These are phyloP conservation scores for Apostichopus japonicus DNA, from an alignment of 35 echinoderm and acorn worm species.

Conservation along the genomic window DNA sequence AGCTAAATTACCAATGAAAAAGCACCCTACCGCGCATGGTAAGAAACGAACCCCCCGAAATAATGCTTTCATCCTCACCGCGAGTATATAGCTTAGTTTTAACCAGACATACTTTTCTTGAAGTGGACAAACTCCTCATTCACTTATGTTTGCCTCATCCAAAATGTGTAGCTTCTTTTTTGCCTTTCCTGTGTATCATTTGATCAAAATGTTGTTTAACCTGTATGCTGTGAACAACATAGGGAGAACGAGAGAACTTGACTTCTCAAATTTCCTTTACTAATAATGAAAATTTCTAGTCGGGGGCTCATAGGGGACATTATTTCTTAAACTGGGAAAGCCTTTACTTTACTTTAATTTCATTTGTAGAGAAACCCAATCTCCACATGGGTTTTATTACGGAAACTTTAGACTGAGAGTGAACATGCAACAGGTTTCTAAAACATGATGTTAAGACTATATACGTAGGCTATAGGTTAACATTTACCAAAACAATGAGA, in stretches of 20 bases:
- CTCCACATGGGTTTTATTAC: neutral
- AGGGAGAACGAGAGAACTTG: neutral
- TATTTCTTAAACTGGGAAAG: neutral
- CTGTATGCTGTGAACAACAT: neutral
- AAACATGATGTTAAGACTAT: too few relatives aligned
- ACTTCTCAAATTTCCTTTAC: constrained; percentile 7
- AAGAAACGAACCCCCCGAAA: neutral
- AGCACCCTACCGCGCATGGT: neutral
- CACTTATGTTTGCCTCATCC: too few relatives aligned
- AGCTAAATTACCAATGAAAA: neutral
- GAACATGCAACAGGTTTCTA: neutral
- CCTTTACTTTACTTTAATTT: neutral
- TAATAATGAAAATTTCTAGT: constrained; percentile 7
- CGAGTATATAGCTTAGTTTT: too few relatives aligned
- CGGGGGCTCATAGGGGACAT: neutral
- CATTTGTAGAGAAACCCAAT: neutral
- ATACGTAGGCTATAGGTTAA: too few relatives aligned
- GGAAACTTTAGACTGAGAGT: neutral
- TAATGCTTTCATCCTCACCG: neutral
- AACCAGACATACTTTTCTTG: neutral
- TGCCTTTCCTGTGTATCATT: too few relatives aligned
- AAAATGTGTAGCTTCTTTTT: neutral
- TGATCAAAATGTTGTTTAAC: neutral
- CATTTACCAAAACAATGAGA: too few relatives aligned
- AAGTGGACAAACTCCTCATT: too few relatives aligned